These are phyloP conservation scores for Acropora yongei DNA, from an alignment of 64 coral and sea anemone species.

Conservation along the genomic window DNA sequence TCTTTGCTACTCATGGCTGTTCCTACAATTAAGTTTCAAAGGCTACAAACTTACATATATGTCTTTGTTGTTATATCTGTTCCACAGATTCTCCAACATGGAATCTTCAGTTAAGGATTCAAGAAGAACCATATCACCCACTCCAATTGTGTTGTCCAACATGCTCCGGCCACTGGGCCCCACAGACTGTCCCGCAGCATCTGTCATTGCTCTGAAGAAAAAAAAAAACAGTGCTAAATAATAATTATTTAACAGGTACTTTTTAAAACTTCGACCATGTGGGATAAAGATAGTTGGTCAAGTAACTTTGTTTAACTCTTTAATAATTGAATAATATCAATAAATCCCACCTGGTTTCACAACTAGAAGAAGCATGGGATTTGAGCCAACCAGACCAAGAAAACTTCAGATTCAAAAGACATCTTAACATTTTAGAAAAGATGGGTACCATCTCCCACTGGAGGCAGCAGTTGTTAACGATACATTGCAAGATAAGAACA, in stretches of 20 bases:
- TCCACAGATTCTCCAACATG: slow-evolving; percentile 92
- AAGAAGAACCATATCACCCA: slow-evolving; percentile 97
- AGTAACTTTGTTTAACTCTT: too few relatives aligned
- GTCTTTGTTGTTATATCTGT: slow-evolving; percentile 95
- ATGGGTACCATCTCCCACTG: too few relatives aligned
- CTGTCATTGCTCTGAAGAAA: slow-evolving; percentile 63
- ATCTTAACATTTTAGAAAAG: too few relatives aligned
- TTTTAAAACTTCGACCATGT: too few relatives aligned
- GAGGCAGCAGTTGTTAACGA: too few relatives aligned
- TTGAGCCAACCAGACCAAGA: too few relatives aligned
- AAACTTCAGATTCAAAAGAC: too few relatives aligned
- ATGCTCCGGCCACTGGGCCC: slow-evolving; percentile 87
- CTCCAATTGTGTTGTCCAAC: slow-evolving; percentile 96
- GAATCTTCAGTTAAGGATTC: slow-evolving; percentile 94
- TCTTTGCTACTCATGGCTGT: not conserved
- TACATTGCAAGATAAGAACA: too few relatives aligned
- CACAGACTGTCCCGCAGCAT: slow-evolving; percentile 44
- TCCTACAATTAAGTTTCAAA: too few relatives aligned
- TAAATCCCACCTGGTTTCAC: not conserved
- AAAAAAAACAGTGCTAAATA: not conserved
- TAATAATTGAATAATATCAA: too few relatives aligned
- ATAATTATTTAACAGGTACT: not conserved
- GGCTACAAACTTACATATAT: slow-evolving; percentile 90
- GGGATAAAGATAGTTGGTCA: too few relatives aligned
- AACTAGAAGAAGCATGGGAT: not conserved